A percentile compares a stretch with the other conserved stretches of the same genome.
These are phyloP conservation scores for Netta rufina DNA, from an alignment of 2,797 vertebrate species.

Conservation along the genomic window DNA sequence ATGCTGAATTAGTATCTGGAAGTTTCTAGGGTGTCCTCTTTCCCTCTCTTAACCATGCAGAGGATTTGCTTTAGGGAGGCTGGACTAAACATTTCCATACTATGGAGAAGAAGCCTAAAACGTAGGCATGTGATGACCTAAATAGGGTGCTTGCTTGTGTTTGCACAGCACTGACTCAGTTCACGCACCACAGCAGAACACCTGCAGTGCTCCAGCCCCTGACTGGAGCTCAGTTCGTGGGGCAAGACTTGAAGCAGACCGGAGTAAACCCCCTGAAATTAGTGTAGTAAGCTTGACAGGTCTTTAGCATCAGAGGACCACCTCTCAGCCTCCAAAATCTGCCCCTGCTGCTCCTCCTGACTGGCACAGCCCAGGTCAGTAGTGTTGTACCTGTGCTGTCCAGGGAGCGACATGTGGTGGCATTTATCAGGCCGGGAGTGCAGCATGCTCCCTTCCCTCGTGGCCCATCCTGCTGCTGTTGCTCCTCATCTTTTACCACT, in stretches of 20 bases:
- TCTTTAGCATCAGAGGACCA: not conserved
- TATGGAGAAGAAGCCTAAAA: not conserved
- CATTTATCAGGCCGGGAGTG: not conserved
- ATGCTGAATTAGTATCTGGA: not conserved
- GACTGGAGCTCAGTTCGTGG: not conserved
- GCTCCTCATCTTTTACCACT: not conserved
- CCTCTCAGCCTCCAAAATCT: not conserved
- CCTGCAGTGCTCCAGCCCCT: not conserved
- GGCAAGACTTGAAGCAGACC: not conserved
- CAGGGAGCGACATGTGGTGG: not conserved
- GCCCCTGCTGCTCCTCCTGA: not conserved
- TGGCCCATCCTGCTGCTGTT: not conserved
- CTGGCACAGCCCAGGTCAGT: not conserved
- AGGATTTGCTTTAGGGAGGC: not conserved
- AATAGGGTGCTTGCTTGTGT: not conserved
- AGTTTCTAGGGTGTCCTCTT: conserved; percentile 3
- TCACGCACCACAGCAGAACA: fast-evolving
- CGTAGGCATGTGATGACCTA: not conserved
- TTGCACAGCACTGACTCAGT: not conserved
- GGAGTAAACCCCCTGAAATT: not conserved
- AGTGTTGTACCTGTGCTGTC: not conserved
- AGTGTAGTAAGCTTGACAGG: not conserved
- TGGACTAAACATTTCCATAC: not conserved
- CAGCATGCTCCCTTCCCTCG: not conserved
- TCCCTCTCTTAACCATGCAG: not conserved